phyloP scores from a whole-genome alignment of 2,797 vertebrate genomes.

The Polyboroides typus region DNA sequence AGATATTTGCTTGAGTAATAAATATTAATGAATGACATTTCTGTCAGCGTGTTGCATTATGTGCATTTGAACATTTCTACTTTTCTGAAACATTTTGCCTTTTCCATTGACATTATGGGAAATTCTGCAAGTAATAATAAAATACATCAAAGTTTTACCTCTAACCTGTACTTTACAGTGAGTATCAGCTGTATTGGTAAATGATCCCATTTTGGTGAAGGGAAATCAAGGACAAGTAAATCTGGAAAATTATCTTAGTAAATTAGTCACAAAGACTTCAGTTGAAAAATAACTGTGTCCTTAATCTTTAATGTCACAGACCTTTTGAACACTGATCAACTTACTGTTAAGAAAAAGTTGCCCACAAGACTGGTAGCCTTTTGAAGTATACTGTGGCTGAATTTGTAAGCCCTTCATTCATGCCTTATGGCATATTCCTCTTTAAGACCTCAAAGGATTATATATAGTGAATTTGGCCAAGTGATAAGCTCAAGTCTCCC shows the following conservation, averaged over 20 bases:
- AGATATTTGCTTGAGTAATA: not conserved
- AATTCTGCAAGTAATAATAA: not conserved
- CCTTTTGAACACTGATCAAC: not conserved
- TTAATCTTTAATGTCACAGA: not conserved
- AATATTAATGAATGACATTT: not conserved
- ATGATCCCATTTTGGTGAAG: not conserved
- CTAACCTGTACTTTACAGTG: too few species aligned
- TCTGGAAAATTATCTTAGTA: not conserved
- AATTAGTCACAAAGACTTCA: not conserved
- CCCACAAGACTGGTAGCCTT: not conserved
- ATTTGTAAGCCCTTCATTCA: not conserved
- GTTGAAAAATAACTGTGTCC: not conserved
- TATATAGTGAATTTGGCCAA: not conserved
- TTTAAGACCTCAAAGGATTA: not conserved
- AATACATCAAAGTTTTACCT: not conserved
- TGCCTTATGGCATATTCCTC: not conserved
- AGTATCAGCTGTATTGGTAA: not conserved
- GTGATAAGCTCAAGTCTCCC: not conserved
- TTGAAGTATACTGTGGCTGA: not conserved
- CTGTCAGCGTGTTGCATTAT: not conserved
- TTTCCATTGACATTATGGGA: not conserved
- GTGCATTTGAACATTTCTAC: not conserved
- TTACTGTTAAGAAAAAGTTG: not conserved
- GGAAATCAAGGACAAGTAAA: not conserved
- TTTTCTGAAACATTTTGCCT: not conserved